A percentile compares a stretch with the other conserved stretches of the same genome.
Evolutionary conservation across 2,113 vertebrate genomes (phyloP).

Genomic region (Ochotona princeps): DNA sequence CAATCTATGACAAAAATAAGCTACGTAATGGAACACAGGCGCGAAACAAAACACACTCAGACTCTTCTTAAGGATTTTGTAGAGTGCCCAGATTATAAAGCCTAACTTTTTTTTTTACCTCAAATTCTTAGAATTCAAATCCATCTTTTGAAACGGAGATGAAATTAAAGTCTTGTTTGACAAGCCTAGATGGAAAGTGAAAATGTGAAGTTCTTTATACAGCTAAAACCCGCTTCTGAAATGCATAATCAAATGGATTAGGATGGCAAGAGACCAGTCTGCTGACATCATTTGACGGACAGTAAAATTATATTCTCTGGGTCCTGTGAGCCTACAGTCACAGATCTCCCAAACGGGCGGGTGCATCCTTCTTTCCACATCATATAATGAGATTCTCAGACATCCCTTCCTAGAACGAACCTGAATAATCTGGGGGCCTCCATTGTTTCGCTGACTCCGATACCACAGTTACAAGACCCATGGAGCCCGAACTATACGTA

Average conservation of each 20-base stretch:
- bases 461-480: background rate
- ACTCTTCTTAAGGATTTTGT: background rate
- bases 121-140: slow-evolving; percentile 18
- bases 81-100: background rate
- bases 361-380: background rate
- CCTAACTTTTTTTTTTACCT: slow-evolving; percentile 4
- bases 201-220: background rate
- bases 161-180: slow-evolving; percentile 32
- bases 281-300: background rate
- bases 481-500: background rate
- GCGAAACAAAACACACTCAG: background rate
- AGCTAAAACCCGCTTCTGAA: background rate
- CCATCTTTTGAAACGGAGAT: slow-evolving; percentile 50
- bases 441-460: background rate
- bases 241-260: background rate
- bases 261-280: background rate
- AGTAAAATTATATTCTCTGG: background rate
- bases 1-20: slow-evolving; percentile 62
- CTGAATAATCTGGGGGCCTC: background rate
- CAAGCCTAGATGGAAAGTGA: background rate
- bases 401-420: background rate
- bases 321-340: background rate
- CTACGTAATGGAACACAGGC: background rate
- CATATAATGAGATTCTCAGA: background rate
- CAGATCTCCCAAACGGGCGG: background rate